Percentiles rank a stretch among this genome's conserved stretches.
phyloP scores from a whole-genome alignment of 2,888 invertebrate species.

The Yponomeuta sedellus region DNA sequence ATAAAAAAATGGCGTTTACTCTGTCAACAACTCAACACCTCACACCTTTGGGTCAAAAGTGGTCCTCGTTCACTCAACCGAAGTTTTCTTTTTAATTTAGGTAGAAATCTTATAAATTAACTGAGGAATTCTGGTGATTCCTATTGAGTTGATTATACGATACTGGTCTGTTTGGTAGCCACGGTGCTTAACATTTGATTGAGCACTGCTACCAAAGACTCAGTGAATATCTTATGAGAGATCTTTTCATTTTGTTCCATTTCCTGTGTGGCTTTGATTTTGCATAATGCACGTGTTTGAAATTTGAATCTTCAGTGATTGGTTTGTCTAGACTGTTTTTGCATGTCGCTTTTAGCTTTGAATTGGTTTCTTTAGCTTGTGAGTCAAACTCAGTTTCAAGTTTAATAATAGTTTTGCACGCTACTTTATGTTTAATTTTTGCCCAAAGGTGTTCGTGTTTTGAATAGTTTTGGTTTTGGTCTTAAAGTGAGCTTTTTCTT shows the following conservation, averaged over 20 bases:
- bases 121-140: not conserved
- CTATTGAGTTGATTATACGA: no score
- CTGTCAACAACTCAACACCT: constrained; percentile 33
- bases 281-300: no score
- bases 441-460: constrained; percentile 70
- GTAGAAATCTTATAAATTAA: not conserved
- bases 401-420: constrained; percentile 44
- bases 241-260: no score
- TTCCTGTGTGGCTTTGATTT: no score
- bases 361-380: constrained; percentile 44
- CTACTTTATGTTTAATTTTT: constrained; percentile 30
- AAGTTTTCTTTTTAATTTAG: no score
- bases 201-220: no score
- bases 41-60: constrained; percentile 68
- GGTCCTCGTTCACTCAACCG: not conserved
- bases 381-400: constrained; percentile 66
- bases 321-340: no score
- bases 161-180: no score
- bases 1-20: constrained; percentile 18
- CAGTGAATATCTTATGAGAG: no score
- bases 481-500: constrained; percentile 63
- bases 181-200: no score
- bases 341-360: not conserved
- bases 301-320: no score
- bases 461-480: constrained; percentile 72